Base-by-base conservation (phyloP, 2,113 vertebrate genomes). In the Vanacampus margaritifer region DNA sequence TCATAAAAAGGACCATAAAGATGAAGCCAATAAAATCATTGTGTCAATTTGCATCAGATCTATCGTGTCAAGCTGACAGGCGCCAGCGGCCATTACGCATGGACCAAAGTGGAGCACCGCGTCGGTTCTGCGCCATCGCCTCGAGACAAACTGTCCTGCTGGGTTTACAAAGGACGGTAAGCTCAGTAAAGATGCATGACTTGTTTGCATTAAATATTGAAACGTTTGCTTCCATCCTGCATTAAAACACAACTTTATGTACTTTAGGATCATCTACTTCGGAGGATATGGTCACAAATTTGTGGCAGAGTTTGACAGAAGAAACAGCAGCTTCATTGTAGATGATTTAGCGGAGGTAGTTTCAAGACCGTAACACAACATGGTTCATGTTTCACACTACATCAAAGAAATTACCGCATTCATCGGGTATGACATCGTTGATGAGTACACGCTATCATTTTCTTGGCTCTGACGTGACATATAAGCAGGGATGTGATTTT, bases 131-230 rank as follows among this genome's bases (percentile, higher is more conserved):
- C 94, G 67, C 96, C 96, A 9, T 95, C 96, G n/a, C 94, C 95
- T 64, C 92, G 95, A 81, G 95, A 98, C 88, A 98, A 98, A 78
- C 91, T 96, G 68, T 95, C 94, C 80, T 98, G 95, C 90, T 98
- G 96, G 96, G 93, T 96, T 61, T 91, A 97, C 75, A 91, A 94
- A 67, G 91, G 93, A 89, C 93, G 89, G 96, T 97, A 84, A 76
- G 64, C 1, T 21, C 12, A 4, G 21, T 43, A 13, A 59, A 32
- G 51, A 32, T 2, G 32, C 17, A 1, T 37, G 10, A n/a, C 28
- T 46, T 48, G 9, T 45, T 62, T 12, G 28, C 2, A 16, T 41
- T 26, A 24, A 35, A 1, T 45, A 16, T 67, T 28, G 9, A 32
- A 4, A 48, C 32, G 12, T 6, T 5, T 11, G 8, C 41, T 10